These are phyloP conservation scores for Dinocampus coccinellae DNA, from an alignment of 2,888 invertebrate genomes.

Conservation along the genomic window DNA sequence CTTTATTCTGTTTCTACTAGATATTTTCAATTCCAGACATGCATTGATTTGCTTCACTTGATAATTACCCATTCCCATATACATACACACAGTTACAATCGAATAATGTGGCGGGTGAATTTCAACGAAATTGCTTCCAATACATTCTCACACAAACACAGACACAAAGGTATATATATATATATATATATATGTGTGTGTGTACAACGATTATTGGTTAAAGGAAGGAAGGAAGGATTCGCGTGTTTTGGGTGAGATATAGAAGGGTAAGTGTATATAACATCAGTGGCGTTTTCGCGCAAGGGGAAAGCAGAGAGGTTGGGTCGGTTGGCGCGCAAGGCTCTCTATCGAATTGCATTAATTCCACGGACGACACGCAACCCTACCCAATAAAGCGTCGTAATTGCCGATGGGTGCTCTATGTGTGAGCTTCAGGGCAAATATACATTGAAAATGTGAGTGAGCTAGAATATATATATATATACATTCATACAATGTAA, in stretches of 20 bases:
- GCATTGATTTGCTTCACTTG: not conserved
- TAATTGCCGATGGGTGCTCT: conserved; percentile 60
- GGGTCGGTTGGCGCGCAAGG: conserved; percentile 17
- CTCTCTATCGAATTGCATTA: conserved; percentile 55
- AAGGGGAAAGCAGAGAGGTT: not conserved
- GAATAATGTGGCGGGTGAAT: conserved; percentile 2
- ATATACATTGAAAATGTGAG: conserved; percentile 9
- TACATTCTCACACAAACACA: not conserved
- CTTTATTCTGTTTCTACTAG: too few species aligned
- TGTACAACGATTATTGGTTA: not conserved
- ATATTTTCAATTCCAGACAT: not conserved
- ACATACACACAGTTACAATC: not conserved
- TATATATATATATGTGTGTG: not conserved
- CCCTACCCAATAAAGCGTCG: conserved; percentile 62
- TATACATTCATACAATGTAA: too few species aligned
- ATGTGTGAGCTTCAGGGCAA: conserved; percentile 47
- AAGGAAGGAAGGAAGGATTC: conserved; percentile 26
- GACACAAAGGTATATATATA: too few species aligned
- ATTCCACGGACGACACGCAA: conserved; percentile 59
- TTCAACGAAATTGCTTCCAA: conserved; percentile 11
- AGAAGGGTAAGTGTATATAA: conserved; percentile 1
- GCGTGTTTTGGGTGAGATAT: conserved; percentile 25
- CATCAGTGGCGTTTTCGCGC: not conserved
- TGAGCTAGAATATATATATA: too few species aligned
- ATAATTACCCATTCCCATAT: not conserved